These are phyloP conservation scores for Pachyramphus minor DNA, from an alignment of 2,113 vertebrate genomes.

Conservation along the genomic window DNA sequence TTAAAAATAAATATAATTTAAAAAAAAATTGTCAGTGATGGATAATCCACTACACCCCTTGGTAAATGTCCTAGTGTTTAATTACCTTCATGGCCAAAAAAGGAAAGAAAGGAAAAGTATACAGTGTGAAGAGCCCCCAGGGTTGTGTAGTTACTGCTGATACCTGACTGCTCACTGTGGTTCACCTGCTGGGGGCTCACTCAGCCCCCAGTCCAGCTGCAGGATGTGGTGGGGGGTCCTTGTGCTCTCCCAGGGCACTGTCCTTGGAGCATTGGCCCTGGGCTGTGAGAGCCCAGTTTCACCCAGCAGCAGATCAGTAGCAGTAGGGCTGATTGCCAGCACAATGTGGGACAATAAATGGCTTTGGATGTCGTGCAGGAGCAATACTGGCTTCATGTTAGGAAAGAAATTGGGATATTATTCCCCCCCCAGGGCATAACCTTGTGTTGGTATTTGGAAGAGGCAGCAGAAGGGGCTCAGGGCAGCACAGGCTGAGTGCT, in stretches of 20 bases:
- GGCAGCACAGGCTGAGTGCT: accelerated
- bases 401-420: background rate
- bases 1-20: background rate
- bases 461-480: background rate
- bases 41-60: conserved; percentile 11
- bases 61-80: conserved; percentile 40
- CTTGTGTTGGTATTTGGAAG: background rate
- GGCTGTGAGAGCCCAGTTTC: background rate
- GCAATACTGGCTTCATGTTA: background rate
- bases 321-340: background rate
- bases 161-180: background rate
- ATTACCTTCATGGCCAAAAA: background rate
- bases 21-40: conserved; percentile 2
- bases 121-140: background rate
- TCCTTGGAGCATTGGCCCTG: accelerated
- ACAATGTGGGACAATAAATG: accelerated
- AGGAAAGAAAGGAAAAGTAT: background rate
- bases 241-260: no score
- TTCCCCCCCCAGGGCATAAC: background rate
- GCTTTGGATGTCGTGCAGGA: accelerated
- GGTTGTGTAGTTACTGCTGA: background rate
- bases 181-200: background rate
- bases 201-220: background rate
- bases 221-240: accelerated
- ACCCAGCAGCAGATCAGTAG: background rate